These are phyloP conservation scores for Prosapia bicincta DNA, from an alignment of 2,888 invertebrate genomes.

Conservation along the genomic window DNA sequence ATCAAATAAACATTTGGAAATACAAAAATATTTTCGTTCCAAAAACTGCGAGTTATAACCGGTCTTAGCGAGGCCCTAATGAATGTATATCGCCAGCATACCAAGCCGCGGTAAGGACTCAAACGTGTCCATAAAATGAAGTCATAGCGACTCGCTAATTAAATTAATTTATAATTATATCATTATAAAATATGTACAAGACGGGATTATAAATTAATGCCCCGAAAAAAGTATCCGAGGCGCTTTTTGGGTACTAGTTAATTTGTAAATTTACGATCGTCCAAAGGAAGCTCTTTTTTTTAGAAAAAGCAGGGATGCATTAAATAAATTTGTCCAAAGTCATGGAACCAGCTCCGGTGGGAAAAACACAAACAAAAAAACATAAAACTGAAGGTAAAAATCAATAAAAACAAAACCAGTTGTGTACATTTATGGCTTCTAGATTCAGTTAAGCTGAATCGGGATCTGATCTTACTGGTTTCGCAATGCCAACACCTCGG, in stretches of 20 bases:
- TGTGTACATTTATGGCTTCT: background rate
- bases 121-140: background rate
- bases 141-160: background rate
- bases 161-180: background rate
- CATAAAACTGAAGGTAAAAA: background rate
- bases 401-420: background rate
- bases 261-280: background rate
- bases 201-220: background rate
- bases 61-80: background rate
- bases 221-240: background rate
- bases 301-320: background rate
- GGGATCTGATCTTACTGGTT: background rate
- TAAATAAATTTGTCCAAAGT: background rate
- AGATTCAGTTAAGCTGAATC: background rate
- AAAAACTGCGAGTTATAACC: background rate
- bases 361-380: background rate
- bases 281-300: background rate
- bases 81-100: background rate
- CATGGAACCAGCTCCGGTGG: background rate
- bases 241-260: background rate
- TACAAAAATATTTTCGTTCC: background rate
- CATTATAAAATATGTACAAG: background rate
- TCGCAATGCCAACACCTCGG: background rate
- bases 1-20: background rate
- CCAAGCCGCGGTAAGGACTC: background rate